Evolutionary conservation across 2,113 vertebrate species (phyloP).

Genomic region (Tupaia chinensis): DNA sequence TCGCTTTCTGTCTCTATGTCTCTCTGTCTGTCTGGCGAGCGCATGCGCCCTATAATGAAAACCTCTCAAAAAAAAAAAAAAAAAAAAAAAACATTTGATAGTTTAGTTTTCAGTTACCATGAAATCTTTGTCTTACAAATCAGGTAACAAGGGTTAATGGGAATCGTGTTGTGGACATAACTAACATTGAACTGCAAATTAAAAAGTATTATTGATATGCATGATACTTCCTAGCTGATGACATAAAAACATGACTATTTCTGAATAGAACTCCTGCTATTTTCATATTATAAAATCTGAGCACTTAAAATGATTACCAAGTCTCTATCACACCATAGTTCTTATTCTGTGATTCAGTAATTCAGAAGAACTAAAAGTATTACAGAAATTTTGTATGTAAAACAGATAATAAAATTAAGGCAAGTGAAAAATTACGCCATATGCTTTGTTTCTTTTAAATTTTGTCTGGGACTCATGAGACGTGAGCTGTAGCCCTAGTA

Average conservation of each 20-base stretch:
- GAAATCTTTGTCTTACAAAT: neutral
- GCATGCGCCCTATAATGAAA: no score
- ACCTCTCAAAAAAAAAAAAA: no score
- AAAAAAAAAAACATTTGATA: neutral
- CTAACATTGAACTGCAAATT: constrained; percentile 5
- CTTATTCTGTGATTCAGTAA: neutral
- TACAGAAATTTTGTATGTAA: constrained; percentile 1
- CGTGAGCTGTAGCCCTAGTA: neutral
- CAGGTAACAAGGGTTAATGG: neutral
- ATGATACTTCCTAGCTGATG: neutral
- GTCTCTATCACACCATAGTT: neutral
- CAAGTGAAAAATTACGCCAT: neutral
- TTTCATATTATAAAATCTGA: neutral
- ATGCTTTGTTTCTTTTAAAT: neutral
- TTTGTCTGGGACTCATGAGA: neutral
- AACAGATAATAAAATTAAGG: constrained; percentile 1
- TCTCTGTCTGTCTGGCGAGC: no score
- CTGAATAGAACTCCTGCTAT: neutral
- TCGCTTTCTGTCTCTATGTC: no score
- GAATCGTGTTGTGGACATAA: neutral
- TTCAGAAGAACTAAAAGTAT: neutral
- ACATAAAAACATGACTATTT: neutral
- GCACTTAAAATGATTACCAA: constrained; percentile 18
- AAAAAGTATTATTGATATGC: neutral
- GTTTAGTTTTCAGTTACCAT: neutral